These are phyloP conservation scores for Ostrea denselamellosa DNA, from an alignment of 1,140 invertebrate genomes.

Conservation along the genomic window DNA sequence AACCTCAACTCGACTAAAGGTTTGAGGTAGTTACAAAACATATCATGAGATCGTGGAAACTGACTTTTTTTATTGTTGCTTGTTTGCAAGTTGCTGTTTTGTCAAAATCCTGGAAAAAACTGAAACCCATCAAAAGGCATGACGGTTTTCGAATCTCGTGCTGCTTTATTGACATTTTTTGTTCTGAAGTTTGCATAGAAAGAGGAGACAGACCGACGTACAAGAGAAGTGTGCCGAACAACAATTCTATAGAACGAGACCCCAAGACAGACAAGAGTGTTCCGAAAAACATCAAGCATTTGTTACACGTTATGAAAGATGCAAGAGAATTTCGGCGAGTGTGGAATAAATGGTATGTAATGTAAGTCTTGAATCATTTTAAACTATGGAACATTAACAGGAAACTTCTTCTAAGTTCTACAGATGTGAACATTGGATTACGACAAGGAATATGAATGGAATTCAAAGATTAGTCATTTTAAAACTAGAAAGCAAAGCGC, in stretches of 20 bases:
- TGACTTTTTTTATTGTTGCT: neutral
- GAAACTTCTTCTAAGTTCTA: too few species aligned
- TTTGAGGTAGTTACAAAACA: neutral
- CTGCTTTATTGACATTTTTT: conserved; percentile 20
- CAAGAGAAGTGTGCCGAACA: neutral
- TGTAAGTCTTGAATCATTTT: neutral
- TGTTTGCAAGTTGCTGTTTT: neutral
- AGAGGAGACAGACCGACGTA: conserved; percentile 8
- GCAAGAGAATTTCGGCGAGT: conserved; percentile 9
- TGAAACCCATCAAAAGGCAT: conserved; percentile 14
- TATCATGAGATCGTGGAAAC: neutral
- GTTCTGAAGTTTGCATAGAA: conserved; percentile 10
- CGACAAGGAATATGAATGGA: too few species aligned
- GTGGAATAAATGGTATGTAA: conserved; percentile 15
- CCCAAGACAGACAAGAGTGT: neutral
- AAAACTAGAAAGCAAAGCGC: too few species aligned
- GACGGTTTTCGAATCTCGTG: neutral
- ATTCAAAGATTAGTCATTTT: too few species aligned
- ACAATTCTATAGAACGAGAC: neutral
- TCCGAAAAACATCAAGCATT: neutral
- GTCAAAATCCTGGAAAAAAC: neutral
- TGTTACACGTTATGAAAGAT: neutral
- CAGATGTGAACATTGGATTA: too few species aligned
- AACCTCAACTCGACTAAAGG: neutral
- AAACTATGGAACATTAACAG: neutral